Base-by-base conservation (phyloP, 2,888 invertebrate species). In the Lordiphosa andalusiaca region DNA sequence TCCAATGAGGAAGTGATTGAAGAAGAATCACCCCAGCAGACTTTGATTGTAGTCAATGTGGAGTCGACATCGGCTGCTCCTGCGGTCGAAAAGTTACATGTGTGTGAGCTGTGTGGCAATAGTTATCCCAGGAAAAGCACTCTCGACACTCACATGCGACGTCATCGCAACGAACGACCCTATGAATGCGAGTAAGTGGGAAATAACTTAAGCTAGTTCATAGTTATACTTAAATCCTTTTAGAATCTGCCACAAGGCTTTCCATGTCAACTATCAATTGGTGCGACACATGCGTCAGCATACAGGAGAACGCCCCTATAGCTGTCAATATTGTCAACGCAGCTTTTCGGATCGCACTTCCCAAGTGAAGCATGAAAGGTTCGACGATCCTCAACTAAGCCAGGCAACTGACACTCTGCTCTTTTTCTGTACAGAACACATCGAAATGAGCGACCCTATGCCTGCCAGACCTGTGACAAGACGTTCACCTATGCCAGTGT, bases 251-350 rank as follows among this genome's bases (percentile, higher is more conserved):
- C 82, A 84, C 3, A 85, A 87, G 54, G 66, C 85, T 0, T 89
- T 90, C 49, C 87, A 88, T 39, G 84, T 89, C 0, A 88, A 89
- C 57, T 90, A 89, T 67, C 88, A 90, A 61, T 56, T 90, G 30
- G 88, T 86, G 12, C 86, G 90, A 0, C 90, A 90, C 50, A 90
- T 90, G 69, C 84, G 89, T 7, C 86, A 87, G 30, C 90, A 89
- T 53, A 90, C 89, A 0, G 88, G 90, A 0, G 84, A 83, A 6
- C 87, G 88, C 16, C 90, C 90, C 0, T 90, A 88, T 47, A 78
- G 58, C 23, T 90, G 90, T 35, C 74, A 81, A 51, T 88, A 87
- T 54, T 90, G 90, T 52, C 82, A 86, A 21, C 73, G 90, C 2
- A 80, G 72, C 21, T 90, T 90, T 52, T 76, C 89, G 2, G 90